Evolutionary conservation across 1,140 invertebrate genomes (phyloP).

Genomic region (Cyrtorhinus lividipennis): DNA sequence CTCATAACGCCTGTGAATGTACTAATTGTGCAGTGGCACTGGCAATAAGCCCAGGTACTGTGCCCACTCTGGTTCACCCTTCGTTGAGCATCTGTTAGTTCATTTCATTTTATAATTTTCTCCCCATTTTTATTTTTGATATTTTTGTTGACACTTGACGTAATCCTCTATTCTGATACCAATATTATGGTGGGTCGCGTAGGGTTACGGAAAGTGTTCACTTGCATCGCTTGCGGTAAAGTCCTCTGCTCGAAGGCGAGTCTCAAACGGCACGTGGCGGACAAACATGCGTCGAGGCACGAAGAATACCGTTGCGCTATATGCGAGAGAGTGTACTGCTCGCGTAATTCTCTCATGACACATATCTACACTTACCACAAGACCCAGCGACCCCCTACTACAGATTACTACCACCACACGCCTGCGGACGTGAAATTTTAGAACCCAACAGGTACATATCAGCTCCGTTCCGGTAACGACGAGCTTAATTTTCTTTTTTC

Average conservation of each 20-base stretch:
- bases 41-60: no score
- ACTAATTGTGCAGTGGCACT: no score
- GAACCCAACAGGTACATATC: slow-evolving; percentile 23
- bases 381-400: slow-evolving; percentile 46
- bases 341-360: slow-evolving; percentile 80
- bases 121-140: slow-evolving; percentile 10
- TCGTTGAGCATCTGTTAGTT: no score
- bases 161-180: slow-evolving; percentile 15
- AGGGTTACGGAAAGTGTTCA: slow-evolving; percentile 68
- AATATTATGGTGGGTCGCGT: slow-evolving; percentile 13
- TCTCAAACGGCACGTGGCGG: slow-evolving; percentile 79
- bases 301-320: slow-evolving; percentile 81
- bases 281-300: slow-evolving; percentile 79
- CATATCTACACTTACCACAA: slow-evolving; percentile 93
- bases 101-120: neutral
- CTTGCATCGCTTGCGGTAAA: slow-evolving; percentile 77
- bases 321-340: slow-evolving; percentile 83
- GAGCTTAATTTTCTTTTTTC: no score
- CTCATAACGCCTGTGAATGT: no score
- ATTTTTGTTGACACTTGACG: no score
- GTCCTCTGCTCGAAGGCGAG: slow-evolving; percentile 83
- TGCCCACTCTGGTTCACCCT: no score
- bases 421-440: slow-evolving; percentile 27
- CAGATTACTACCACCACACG: slow-evolving; percentile 19
- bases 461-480: no score